Conservation (phyloP, 2,888 invertebrate genomes). For the Gnatocerus cornutus region DNA sequence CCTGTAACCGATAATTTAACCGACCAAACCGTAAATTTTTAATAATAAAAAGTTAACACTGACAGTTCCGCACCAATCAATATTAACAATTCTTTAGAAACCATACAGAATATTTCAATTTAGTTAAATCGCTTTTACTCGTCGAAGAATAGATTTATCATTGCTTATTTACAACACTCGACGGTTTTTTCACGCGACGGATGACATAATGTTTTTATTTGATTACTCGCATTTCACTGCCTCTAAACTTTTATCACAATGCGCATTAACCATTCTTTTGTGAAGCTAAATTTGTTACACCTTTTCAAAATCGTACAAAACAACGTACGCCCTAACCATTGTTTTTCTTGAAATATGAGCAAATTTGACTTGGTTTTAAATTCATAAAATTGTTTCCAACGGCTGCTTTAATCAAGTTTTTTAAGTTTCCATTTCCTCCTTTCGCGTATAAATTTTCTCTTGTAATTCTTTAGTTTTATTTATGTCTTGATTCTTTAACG, state of each 20-base stretch:
- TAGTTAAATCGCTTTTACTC: constrained; percentile 6
- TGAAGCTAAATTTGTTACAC: constrained; percentile 26
- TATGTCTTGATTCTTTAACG: no score
- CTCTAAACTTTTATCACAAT: constrained; percentile 30
- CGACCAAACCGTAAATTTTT: neutral
- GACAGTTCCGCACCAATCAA: neutral
- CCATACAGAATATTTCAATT: constrained; percentile 14
- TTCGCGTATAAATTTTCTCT: neutral
- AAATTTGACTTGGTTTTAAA: neutral
- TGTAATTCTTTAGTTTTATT: no score
- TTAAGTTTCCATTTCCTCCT: neutral
- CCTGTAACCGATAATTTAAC: neutral
- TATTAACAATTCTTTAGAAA: constrained; percentile 11
- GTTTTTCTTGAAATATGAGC: constrained; percentile 6
- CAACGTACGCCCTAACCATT: constrained; percentile 24
- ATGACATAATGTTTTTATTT: constrained; percentile 28
- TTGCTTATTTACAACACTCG: constrained; percentile 15
- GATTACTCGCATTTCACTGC: constrained; percentile 25
- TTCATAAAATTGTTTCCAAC: neutral
- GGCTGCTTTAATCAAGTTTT: neutral
- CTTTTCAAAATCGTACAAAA: constrained; percentile 25
- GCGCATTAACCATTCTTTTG: constrained; percentile 35
- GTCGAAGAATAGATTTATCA: constrained; percentile 11
- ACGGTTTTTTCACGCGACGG: constrained; percentile 15
- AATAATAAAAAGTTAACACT: neutral